Conservation (phyloP, 2,113 vertebrate species). For the Dolichallabes microphthalmus region DNA sequence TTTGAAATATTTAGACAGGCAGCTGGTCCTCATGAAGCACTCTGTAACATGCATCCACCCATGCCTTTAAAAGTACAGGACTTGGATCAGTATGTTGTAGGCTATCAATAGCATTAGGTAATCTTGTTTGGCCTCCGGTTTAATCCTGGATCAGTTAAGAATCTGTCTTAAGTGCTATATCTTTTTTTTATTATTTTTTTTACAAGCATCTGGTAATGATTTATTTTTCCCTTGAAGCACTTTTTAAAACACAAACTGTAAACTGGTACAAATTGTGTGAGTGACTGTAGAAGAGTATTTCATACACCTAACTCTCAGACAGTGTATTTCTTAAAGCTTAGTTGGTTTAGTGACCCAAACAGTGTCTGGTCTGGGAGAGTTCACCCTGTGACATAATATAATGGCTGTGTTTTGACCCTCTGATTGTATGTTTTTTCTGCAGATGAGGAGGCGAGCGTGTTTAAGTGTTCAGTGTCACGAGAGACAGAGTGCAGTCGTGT, state of each 20-base stretch:
- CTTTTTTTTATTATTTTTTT: too few species aligned
- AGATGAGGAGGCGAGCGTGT: constrained; percentile 88
- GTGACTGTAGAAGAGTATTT: neutral
- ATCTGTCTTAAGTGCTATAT: neutral
- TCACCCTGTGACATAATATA: neutral
- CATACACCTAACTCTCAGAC: too few species aligned
- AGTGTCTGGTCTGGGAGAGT: neutral
- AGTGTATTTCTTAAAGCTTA: neutral
- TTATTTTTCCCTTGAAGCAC: neutral
- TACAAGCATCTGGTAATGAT: neutral
- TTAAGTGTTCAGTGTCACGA: constrained; percentile 86
- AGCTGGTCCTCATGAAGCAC: neutral
- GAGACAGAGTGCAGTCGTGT: constrained; percentile 94
- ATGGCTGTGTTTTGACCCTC: neutral
- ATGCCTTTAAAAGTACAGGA: neutral
- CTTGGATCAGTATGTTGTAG: neutral
- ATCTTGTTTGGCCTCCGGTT: neutral
- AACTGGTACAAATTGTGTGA: neutral
- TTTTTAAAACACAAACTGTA: neutral
- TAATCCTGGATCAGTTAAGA: neutral
- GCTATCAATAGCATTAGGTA: constrained; percentile 1
- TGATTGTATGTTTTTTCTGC: constrained; percentile 31
- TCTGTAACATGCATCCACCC: neutral
- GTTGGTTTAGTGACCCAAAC: neutral
- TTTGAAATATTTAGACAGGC: neutral